Percentiles rank a stretch among this genome's conserved stretches.
Conservation (phyloP, 1,140 invertebrate species). For the Neodiprion pinetum region DNA sequence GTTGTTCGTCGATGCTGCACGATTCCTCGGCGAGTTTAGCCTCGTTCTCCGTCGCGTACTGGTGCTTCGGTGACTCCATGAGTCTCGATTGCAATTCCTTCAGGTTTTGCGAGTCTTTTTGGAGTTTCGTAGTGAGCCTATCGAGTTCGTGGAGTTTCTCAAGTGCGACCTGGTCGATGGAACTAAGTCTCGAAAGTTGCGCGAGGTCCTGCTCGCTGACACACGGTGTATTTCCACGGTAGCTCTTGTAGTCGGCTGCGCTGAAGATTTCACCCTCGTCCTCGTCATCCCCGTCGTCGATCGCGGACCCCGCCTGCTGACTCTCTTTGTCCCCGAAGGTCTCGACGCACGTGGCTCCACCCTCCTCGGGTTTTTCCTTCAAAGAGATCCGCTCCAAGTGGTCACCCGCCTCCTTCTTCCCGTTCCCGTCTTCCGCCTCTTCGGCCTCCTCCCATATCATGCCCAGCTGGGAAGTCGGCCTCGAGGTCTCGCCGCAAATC, state of each 20-base stretch:
- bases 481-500: constrained; percentile 69
- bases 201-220: constrained; percentile 81
- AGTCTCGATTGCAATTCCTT: constrained; percentile 76
- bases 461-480: constrained; percentile 73
- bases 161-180: constrained; percentile 77
- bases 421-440: constrained; percentile 59
- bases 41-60: constrained; percentile 65
- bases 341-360: constrained; percentile 53
- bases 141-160: constrained; percentile 81
- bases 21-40: constrained; percentile 68
- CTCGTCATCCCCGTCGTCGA: constrained; percentile 49
- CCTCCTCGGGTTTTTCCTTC: constrained; percentile 43
- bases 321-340: constrained; percentile 55
- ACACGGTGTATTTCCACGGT: constrained; percentile 75
- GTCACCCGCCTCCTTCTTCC: constrained; percentile 49
- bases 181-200: constrained; percentile 75
- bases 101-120: constrained; percentile 80
- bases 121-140: constrained; percentile 75
- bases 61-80: constrained; percentile 64
- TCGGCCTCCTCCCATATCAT: constrained; percentile 81
- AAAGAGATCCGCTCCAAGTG: constrained; percentile 16
- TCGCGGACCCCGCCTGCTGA: constrained; percentile 39
- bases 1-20: constrained; percentile 73
- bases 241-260: constrained; percentile 80
- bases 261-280: constrained; percentile 75